Conservation (phyloP, 1,140 invertebrate species). For the Propsilocerus akamusi region DNA sequence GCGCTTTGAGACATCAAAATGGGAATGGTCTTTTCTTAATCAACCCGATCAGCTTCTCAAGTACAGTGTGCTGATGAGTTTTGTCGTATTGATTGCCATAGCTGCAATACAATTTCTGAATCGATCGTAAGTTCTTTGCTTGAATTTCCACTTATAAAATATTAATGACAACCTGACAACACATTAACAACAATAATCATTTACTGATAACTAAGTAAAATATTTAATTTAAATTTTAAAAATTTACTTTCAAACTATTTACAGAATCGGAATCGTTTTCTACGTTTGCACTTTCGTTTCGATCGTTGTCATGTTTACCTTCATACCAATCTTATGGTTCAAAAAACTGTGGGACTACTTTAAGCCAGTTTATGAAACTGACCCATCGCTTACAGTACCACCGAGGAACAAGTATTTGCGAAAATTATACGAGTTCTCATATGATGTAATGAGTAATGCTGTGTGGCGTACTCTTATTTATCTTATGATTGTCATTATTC, state of each 20-base stretch:
- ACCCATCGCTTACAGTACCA: slow-evolving; percentile 9
- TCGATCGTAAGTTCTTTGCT: slow-evolving; percentile 10
- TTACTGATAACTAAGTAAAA: background rate
- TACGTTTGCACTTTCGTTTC: slow-evolving; percentile 10
- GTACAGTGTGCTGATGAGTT: slow-evolving; percentile 15
- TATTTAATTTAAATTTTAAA: background rate
- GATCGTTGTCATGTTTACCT: slow-evolving; percentile 15
- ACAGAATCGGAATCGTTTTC: slow-evolving; percentile 3
- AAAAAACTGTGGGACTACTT: slow-evolving; percentile 24
- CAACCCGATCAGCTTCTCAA: slow-evolving; percentile 23
- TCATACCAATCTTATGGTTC: slow-evolving; percentile 24
- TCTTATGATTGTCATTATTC: slow-evolving; percentile 36
- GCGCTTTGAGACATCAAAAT: slow-evolving; percentile 19
- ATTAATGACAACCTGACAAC: no score
- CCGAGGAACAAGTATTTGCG: slow-evolving; percentile 21
- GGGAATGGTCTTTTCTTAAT: slow-evolving; percentile 18
- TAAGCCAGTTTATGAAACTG: slow-evolving; percentile 12
- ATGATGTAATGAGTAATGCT: slow-evolving; percentile 37
- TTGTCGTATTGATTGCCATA: slow-evolving; percentile 14
- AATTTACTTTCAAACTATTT: background rate
- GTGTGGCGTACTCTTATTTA: slow-evolving; percentile 40
- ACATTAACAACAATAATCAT: background rate
- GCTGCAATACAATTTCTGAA: slow-evolving; percentile 15
- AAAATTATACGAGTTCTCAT: slow-evolving; percentile 27
- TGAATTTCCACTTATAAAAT: no score